Evolutionary conservation across 92 coral and sea anemone genomes (phyloP).

Genomic region (Heteractis magnifica): DNA sequence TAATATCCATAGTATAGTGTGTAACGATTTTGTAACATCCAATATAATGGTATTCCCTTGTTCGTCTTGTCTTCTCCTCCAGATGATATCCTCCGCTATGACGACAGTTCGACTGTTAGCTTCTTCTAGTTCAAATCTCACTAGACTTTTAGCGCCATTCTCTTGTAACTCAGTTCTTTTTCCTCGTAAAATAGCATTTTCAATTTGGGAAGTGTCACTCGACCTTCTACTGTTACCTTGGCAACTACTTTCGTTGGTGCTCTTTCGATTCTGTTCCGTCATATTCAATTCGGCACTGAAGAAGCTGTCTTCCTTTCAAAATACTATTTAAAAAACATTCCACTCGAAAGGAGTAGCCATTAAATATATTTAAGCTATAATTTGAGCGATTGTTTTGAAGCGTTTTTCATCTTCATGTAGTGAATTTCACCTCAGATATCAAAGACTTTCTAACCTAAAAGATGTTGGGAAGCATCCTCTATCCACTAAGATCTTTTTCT

Average conservation of each 20-base stretch:
- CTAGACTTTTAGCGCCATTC: constrained; percentile 30
- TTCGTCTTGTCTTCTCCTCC: constrained; percentile 13
- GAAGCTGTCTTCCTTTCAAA: neutral
- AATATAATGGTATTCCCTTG: constrained; percentile 13
- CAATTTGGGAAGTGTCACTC: constrained; percentile 13
- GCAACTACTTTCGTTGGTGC: neutral
- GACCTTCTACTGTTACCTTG: neutral
- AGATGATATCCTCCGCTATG: constrained; percentile 51
- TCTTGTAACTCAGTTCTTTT: constrained; percentile 39
- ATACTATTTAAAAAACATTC: neutral
- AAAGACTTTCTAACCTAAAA: neutral
- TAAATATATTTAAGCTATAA: neutral
- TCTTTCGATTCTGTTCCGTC: neutral
- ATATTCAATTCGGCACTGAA: neutral
- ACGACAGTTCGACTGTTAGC: constrained; percentile 44
- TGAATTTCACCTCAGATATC: neutral
- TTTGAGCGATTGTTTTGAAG: neutral
- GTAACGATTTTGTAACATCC: constrained; percentile 23
- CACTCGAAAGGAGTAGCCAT: neutral
- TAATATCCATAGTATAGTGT: constrained; percentile 30
- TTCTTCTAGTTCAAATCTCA: constrained; percentile 49
- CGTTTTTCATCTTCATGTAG: neutral
- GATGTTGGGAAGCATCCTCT: neutral
- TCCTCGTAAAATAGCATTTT: constrained; percentile 55
- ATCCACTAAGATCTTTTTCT: neutral